These are phyloP conservation scores for Pseudochaenichthys georgianus DNA, from an alignment of 2,797 vertebrate species.

Conservation along the genomic window DNA sequence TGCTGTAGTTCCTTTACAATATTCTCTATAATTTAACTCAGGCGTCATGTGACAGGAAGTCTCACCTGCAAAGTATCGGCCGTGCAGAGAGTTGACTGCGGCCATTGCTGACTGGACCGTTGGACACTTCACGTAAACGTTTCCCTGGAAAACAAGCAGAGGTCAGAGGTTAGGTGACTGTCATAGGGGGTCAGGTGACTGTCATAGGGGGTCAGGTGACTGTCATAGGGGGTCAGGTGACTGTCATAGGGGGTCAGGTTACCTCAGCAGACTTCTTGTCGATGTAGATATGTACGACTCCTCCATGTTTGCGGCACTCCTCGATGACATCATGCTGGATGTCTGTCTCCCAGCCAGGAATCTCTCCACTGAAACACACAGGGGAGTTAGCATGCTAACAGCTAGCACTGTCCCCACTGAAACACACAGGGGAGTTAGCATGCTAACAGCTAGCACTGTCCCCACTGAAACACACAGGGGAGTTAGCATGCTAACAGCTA, in stretches of 20 bases:
- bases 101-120: slow-evolving; percentile 94
- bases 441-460: slow-evolving; percentile 57
- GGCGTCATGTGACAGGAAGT: slow-evolving; percentile 1
- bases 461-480: slow-evolving; percentile 83
- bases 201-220: too few species aligned
- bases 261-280: slow-evolving; percentile 98
- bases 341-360: slow-evolving; percentile 93
- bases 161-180: slow-evolving; percentile 6
- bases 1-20: too few species aligned
- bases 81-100: slow-evolving; percentile 93
- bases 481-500: too few species aligned
- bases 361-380: slow-evolving; percentile 87
- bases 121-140: slow-evolving; percentile 97
- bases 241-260: slow-evolving; percentile 17
- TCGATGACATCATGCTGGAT: slow-evolving; percentile 98
- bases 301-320: slow-evolving; percentile 98
- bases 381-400: not conserved
- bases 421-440: too few species aligned
- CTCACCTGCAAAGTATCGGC: slow-evolving; percentile 96
- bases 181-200: too few species aligned
- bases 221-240: not conserved
- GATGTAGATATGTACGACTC: slow-evolving; percentile 96
- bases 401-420: not conserved
- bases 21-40: slow-evolving; percentile 29
- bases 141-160: slow-evolving; percentile 86